A percentile compares a stretch with the other conserved stretches of the same genome.
Conservation (phyloP, 2,888 invertebrate genomes). For the Drosophila kanekoi region DNA sequence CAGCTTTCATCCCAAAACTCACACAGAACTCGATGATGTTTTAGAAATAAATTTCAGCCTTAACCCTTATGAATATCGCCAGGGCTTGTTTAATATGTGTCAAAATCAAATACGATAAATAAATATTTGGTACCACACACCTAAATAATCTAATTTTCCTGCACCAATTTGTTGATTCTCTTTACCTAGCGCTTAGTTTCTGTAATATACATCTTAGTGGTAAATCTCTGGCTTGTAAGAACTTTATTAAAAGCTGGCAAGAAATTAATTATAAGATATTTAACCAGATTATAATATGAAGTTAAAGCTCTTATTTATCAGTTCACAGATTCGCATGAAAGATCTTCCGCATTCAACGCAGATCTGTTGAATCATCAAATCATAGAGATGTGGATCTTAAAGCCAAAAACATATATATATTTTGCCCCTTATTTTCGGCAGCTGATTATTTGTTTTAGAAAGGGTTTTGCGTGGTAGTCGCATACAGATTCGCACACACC, state of each 20-base stretch:
- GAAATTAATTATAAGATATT: too few relatives aligned
- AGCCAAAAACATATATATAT: slow-evolving; percentile 17
- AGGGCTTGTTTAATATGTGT: too few relatives aligned
- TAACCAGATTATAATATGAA: too few relatives aligned
- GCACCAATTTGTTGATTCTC: too few relatives aligned
- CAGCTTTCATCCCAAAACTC: slow-evolving; percentile 30
- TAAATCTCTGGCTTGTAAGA: too few relatives aligned
- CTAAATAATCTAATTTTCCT: too few relatives aligned
- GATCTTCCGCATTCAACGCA: not conserved
- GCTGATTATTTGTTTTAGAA: slow-evolving; percentile 44
- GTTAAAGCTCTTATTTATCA: not conserved
- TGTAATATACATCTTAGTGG: too few relatives aligned
- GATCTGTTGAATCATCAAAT: not conserved
- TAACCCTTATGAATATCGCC: not conserved
- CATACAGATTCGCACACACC: slow-evolving; percentile 6
- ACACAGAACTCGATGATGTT: slow-evolving; percentile 8
- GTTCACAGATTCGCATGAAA: not conserved
- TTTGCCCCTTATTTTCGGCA: slow-evolving; percentile 46
- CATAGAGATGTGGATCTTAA: slow-evolving; percentile 13
- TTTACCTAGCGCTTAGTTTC: too few relatives aligned
- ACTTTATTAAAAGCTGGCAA: too few relatives aligned
- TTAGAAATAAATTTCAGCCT: slow-evolving; percentile 14
- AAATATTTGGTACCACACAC: too few relatives aligned
- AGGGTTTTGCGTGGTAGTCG: not conserved
- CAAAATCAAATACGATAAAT: not conserved